These are phyloP conservation scores for Lycophotia porphyrea DNA, from an alignment of 2,888 invertebrate species.

Conservation along the genomic window DNA sequence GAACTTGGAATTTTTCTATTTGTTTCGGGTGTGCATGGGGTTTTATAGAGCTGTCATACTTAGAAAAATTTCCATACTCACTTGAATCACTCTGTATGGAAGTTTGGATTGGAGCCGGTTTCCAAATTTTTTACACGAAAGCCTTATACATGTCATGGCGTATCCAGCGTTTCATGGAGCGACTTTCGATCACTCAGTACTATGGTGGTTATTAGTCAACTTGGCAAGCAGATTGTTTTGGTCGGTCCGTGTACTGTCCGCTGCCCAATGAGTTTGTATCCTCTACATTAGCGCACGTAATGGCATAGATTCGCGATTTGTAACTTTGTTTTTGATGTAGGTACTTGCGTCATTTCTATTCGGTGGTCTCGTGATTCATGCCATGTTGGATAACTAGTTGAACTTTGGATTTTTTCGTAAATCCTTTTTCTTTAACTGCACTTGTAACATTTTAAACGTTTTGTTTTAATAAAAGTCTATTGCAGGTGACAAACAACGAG, in stretches of 20 bases:
- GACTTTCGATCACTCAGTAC: constrained; percentile 40
- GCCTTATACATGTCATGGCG: constrained; percentile 55
- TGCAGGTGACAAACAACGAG: constrained; percentile 44
- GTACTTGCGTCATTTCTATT: constrained; percentile 50
- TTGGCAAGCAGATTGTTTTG: constrained; percentile 67
- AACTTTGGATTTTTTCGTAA: constrained; percentile 41
- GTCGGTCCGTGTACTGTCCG: constrained; percentile 62
- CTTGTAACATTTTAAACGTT: constrained; percentile 2
- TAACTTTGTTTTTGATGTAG: constrained; percentile 51
- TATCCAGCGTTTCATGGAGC: constrained; percentile 59
- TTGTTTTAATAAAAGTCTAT: constrained; percentile 45
- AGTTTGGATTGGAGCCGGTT: constrained; percentile 65
- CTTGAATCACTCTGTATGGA: constrained; percentile 63
- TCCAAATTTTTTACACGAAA: constrained; percentile 62
- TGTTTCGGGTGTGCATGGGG: constrained; percentile 79
- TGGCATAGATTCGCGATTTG: constrained; percentile 40
- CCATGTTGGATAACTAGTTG: constrained; percentile 48
- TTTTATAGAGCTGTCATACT: constrained; percentile 63
- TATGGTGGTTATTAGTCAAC: constrained; percentile 49
- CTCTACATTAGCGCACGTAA: constrained; percentile 31
- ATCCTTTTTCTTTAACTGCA: constrained; percentile 15
- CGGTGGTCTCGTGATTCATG: constrained; percentile 49
- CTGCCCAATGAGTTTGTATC: constrained; percentile 46
- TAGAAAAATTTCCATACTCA: constrained; percentile 49
- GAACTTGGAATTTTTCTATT: constrained; percentile 73